phyloP scores from a whole-genome alignment of 2,888 invertebrate species.

The Alviniconcha strummeri region DNA sequence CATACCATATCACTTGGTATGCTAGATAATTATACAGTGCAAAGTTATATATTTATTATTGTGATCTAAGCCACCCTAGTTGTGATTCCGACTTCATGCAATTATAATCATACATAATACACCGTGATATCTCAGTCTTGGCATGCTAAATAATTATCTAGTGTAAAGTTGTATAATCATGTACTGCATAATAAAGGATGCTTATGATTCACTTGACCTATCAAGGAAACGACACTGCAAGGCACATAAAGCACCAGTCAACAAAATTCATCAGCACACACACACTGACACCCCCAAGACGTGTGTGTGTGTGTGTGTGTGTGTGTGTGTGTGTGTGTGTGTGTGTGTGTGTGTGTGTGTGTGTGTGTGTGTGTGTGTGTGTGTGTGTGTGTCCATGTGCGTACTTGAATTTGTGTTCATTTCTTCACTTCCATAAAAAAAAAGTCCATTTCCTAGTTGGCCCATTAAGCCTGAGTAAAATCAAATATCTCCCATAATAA shows the following conservation, averaged over 20 bases:
- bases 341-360: background rate
- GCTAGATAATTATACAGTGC: background rate
- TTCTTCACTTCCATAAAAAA: background rate
- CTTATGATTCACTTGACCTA: no score
- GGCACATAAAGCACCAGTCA: no score
- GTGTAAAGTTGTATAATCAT: background rate
- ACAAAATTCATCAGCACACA: background rate
- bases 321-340: background rate
- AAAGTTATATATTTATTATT: background rate
- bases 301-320: background rate
- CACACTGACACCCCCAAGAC: background rate
- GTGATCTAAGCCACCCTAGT: no score
- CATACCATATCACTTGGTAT: background rate
- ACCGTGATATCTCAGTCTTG: no score
- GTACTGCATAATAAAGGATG: background rate
- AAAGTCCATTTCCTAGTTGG: background rate
- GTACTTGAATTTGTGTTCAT: background rate
- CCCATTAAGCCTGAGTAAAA: background rate
- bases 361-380: conserved; percentile 16
- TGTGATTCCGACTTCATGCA: no score
- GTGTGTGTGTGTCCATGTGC: background rate
- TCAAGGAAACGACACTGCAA: no score
- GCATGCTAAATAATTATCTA: background rate
- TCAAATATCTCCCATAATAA: background rate
- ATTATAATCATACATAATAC: no score